Evolutionary conservation across 2,797 vertebrate species (phyloP).

Genomic region (Coregonus suidteri): DNA sequence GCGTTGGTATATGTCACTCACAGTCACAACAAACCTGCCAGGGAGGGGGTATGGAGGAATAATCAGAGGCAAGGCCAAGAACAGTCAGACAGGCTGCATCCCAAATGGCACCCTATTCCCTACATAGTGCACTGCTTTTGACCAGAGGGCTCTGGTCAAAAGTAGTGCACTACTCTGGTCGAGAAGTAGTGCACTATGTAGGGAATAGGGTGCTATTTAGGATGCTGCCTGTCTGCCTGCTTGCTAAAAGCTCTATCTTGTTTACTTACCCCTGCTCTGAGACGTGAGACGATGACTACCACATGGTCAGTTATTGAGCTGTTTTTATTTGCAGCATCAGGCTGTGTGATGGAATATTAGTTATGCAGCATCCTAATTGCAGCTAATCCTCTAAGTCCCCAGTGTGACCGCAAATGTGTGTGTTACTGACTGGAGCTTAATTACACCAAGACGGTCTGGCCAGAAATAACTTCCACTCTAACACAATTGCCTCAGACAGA

Average conservation of each 20-base stretch:
- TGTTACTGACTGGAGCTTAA: not conserved
- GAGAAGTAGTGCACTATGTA: too few relatives aligned
- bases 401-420: not conserved
- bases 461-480: not conserved
- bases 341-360: not conserved
- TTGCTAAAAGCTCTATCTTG: not conserved
- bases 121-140: too few relatives aligned
- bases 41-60: too few relatives aligned
- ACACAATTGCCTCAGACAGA: not conserved
- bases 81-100: too few relatives aligned
- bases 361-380: not conserved
- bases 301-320: not conserved
- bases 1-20: too few relatives aligned
- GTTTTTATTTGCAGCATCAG: not conserved
- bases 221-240: not conserved
- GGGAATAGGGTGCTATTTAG: too few relatives aligned
- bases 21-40: too few relatives aligned
- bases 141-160: too few relatives aligned
- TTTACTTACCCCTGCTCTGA: not conserved
- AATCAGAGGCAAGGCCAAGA: too few relatives aligned
- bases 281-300: not conserved
- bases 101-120: too few relatives aligned
- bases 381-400: not conserved
- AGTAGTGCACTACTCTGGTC: too few relatives aligned
- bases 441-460: not conserved